Percentiles rank a stretch among this genome's conserved stretches.
phyloP scores from a whole-genome alignment of 2,888 invertebrate species.

The Lasioglossum marginatum region DNA sequence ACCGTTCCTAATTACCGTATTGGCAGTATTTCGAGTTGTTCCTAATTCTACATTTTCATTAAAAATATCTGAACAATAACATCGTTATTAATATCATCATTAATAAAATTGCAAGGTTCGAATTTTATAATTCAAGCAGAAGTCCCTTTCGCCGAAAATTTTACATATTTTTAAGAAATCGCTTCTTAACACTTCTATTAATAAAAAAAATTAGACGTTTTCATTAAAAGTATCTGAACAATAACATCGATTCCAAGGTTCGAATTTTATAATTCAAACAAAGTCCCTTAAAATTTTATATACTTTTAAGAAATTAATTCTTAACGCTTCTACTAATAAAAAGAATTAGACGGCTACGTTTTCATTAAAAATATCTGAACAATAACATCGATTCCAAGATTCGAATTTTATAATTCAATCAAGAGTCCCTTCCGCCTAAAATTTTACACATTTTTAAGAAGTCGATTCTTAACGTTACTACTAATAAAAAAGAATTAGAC shows the following conservation, averaged over 20 bases:
- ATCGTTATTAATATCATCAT: too few relatives aligned
- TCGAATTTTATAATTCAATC: not conserved
- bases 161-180: not conserved
- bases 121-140: not conserved
- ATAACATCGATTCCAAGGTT: not conserved
- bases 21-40: slow-evolving; percentile 17
- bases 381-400: not conserved
- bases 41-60: not conserved
- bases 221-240: not conserved
- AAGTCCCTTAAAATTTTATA: not conserved
- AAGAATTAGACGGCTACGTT: too few relatives aligned
- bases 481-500: not conserved
- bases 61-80: not conserved
- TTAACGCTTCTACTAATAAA: too few relatives aligned
- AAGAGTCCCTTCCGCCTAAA: not conserved
- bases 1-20: slow-evolving; percentile 10
- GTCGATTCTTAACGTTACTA: not conserved
- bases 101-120: not conserved
- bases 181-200: not conserved
- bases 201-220: not conserved
- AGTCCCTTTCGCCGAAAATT: not conserved
- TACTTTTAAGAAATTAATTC: not conserved
- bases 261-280: not conserved
- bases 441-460: not conserved
- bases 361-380: not conserved